Conservation (phyloP, 2,797 vertebrate species). For the Moxostoma hubbsi region DNA sequence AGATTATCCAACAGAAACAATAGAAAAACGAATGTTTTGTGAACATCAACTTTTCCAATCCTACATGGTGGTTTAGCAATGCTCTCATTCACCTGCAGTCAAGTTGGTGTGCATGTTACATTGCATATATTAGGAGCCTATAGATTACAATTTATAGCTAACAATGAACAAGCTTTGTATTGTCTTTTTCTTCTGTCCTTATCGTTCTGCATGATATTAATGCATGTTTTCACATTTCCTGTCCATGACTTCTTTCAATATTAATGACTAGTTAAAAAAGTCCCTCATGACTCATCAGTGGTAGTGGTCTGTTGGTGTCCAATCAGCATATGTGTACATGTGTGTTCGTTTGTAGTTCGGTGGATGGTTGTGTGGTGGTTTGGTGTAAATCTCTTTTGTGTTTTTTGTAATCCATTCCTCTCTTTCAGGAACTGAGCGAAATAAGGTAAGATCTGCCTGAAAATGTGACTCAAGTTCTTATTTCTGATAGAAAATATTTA, state of each 20-base stretch:
- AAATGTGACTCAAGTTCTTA: conserved; percentile 28
- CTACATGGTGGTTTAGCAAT: conserved; percentile 28
- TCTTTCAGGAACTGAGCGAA: conserved; percentile 77
- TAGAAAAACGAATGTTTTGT: too few relatives aligned
- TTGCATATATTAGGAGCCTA: conserved; percentile 26
- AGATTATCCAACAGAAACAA: too few relatives aligned
- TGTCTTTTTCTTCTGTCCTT: conserved; percentile 42
- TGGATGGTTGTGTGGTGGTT: conserved; percentile 40
- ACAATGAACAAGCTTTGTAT: conserved; percentile 39
- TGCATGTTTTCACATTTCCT: conserved; percentile 51
- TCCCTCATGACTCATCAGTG: conserved; percentile 35
- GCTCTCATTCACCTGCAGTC: not conserved
- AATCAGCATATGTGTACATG: conserved; percentile 20
- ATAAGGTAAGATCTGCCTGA: conserved; percentile 75
- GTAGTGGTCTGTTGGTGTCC: conserved; percentile 51
- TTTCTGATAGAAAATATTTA: not conserved
- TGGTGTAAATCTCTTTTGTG: conserved; percentile 53
- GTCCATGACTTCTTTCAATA: conserved; percentile 42
- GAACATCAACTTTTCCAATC: too few relatives aligned
- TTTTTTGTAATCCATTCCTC: conserved; percentile 58
- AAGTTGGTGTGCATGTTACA: conserved; percentile 27
- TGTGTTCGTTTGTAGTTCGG: conserved; percentile 14
- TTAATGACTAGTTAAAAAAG: conserved; percentile 41
- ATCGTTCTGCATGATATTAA: conserved; percentile 50
- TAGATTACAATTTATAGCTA: conserved; percentile 21